Evolutionary conservation across 2,797 vertebrate species (phyloP).

Genomic region (Pachyuromys duprasi): DNA sequence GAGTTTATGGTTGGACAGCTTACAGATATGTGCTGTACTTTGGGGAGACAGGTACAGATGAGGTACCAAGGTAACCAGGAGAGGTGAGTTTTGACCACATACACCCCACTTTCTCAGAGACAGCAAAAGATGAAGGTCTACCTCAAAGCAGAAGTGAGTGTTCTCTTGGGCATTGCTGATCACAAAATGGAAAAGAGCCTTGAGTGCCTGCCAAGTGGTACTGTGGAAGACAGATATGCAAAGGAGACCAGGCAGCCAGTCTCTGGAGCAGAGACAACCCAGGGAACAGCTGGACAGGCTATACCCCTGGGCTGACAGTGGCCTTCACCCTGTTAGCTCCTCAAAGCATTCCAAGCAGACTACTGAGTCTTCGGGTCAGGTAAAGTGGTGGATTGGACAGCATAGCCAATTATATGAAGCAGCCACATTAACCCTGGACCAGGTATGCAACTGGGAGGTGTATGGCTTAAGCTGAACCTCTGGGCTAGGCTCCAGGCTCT

Average conservation of each 20-base stretch:
- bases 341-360: background rate
- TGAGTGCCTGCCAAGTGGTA: background rate
- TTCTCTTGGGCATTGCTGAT: background rate
- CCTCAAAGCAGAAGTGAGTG: background rate
- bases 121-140: background rate
- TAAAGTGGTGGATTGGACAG: background rate
- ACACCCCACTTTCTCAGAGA: background rate
- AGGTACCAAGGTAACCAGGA: background rate
- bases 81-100: background rate
- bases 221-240: background rate
- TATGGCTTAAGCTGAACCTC: fast-evolving
- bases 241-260: background rate
- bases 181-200: background rate
- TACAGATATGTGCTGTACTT: background rate
- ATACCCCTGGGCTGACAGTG: background rate
- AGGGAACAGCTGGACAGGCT: background rate
- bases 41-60: background rate
- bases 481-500: background rate
- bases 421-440: background rate
- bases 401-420: background rate
- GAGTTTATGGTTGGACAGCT: background rate
- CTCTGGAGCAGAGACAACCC: background rate
- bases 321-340: background rate
- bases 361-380: background rate
- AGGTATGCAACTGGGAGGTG: background rate